Evolutionary conservation across 2,888 invertebrate species (phyloP), one percentile per base, ranked within the genome.

Genomic region (Diplolepis rosae): DNA sequence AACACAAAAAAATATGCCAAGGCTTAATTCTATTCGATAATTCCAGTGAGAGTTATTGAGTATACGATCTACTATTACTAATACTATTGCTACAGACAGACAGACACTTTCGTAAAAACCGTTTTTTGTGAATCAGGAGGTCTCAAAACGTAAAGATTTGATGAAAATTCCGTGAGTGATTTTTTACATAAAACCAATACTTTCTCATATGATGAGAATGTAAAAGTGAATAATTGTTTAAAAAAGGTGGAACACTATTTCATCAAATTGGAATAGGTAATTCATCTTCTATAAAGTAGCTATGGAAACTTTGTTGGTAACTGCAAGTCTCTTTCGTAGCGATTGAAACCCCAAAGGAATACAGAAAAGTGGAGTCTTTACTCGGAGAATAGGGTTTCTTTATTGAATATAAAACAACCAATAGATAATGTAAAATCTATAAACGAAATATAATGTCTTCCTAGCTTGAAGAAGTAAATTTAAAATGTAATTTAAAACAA

Each of bases 351-450:
- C 35, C 32, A 3, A 22, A 18, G 54, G 30, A 56, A n/a, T n/a
- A n/a, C n/a, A n/a, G n/a, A n/a, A n/a, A 56, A 32, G 56, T 56
- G 24, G 56, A 39, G 35, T 56, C 56, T 56, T 24, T 56, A 56
- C 35, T 56, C 56, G 22, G 56, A 35, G 35, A 56, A 56, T 56
- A 35, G 24, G 56, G n/a, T 56, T 22, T 35, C 35, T 32, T 22
- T 35, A 56, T 56, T 56, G 56, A 56, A 56, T 56, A 56, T 56
- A 35, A 35, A 56, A 56, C 35, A 56, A 35, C n/a, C 22, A 6
- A 56, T 56, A 35, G 35, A 56, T 56, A 56, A 56, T 56, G 35
- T 56, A 35, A 18, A 22, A 13, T 22, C 18, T 39, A 35, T 35
- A 24, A 56, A 56, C 56, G 30, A 30, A 32, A 30, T 54, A 32